Evolutionary conservation across 1,140 invertebrate species (phyloP).

Genomic region (Trichonephila clavipes): DNA sequence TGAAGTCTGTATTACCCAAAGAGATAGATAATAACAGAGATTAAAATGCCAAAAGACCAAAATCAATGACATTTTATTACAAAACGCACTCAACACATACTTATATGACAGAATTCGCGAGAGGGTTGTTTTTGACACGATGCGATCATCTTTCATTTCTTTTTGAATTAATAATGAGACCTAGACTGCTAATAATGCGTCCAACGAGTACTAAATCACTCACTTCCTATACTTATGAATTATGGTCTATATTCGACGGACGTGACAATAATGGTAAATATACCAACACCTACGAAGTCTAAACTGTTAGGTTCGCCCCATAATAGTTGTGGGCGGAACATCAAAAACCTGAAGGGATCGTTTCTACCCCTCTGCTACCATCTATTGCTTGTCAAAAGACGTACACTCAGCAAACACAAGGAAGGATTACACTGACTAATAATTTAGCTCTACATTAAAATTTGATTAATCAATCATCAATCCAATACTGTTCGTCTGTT

Average conservation of each 20-base stretch:
- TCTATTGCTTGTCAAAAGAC: constrained; percentile 20
- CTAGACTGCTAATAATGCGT: constrained; percentile 38
- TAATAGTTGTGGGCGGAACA: constrained; percentile 62
- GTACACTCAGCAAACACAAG: constrained; percentile 38
- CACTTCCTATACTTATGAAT: constrained; percentile 72
- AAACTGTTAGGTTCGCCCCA: constrained; percentile 41
- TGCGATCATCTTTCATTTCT: constrained; percentile 67
- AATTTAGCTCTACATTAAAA: constrained; percentile 53
- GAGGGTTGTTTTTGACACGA: constrained; percentile 47
- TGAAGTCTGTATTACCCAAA: constrained; percentile 29
- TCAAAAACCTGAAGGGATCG: constrained; percentile 31
- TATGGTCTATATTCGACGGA: constrained; percentile 68
- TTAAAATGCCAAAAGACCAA: constrained; percentile 33
- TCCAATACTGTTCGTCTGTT: neutral
- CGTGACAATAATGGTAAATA: constrained; percentile 74
- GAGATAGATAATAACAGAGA: neutral
- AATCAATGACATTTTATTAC: constrained; percentile 53
- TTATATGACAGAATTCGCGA: neutral
- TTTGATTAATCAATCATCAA: constrained; percentile 55
- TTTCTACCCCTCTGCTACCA: neutral
- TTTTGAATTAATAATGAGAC: constrained; percentile 69
- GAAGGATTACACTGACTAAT: constrained; percentile 34
- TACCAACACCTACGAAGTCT: constrained; percentile 57
- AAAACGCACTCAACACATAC: constrained; percentile 17
- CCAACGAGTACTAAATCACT: constrained; percentile 68